These are phyloP conservation scores for Odobenus rosmarus DNA, from an alignment of 2,113 vertebrate genomes.

Conservation along the genomic window DNA sequence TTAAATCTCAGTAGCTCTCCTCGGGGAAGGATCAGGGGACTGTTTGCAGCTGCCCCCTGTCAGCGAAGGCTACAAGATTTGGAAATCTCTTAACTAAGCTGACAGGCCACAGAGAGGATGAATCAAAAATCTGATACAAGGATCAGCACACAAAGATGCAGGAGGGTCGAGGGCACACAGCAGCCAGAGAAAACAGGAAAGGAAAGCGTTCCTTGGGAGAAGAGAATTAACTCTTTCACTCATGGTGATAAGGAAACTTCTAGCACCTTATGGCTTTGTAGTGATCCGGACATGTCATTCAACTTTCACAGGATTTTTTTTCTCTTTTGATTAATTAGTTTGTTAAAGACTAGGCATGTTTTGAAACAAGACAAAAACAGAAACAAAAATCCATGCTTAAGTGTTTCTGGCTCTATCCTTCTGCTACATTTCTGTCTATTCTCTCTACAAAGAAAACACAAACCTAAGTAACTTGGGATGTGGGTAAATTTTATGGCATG, in stretches of 20 bases:
- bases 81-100: constrained; percentile 92
- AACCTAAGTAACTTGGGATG: constrained; percentile 61
- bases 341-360: constrained; percentile 20
- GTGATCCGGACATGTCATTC: constrained; percentile 17
- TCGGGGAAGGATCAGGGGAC: constrained; percentile 87
- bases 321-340: constrained; percentile 56
- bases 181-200: constrained; percentile 76
- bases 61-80: constrained; percentile 86
- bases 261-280: not conserved
- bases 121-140: constrained; percentile 87
- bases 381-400: constrained; percentile 56
- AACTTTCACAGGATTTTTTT: constrained; percentile 45
- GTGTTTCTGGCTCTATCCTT: constrained; percentile 60
- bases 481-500: constrained; percentile 68
- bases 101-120: constrained; percentile 88
- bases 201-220: constrained; percentile 72
- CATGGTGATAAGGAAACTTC: constrained; percentile 28
- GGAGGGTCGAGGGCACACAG: constrained; percentile 64
- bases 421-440: constrained; percentile 66
- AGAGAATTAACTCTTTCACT: constrained; percentile 81
- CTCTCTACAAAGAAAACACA: constrained; percentile 76
- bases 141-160: constrained; percentile 85
- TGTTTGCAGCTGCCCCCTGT: constrained; percentile 90
- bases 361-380: constrained; percentile 37
- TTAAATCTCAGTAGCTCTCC: constrained; percentile 88